These are phyloP conservation scores for Poeciliopsis infans DNA, from an alignment of 2,797 vertebrate species.

Conservation along the genomic window DNA sequence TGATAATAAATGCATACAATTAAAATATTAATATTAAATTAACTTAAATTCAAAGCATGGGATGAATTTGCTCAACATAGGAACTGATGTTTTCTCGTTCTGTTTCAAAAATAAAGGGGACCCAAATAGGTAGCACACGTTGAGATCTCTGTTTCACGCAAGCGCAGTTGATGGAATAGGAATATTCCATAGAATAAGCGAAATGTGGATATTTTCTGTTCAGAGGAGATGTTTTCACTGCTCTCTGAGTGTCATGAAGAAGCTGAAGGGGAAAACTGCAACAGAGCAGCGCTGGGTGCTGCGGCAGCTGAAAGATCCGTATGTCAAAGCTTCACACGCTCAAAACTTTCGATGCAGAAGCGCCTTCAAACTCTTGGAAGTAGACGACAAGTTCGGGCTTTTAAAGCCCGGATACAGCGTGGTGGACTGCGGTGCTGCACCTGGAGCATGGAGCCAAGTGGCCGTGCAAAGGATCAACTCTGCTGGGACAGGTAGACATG, in stretches of 20 bases:
- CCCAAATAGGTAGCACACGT: slow-evolving; percentile 10
- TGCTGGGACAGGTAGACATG: slow-evolving; percentile 78
- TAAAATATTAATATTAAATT: neutral
- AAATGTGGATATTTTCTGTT: slow-evolving; percentile 24
- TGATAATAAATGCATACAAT: neutral
- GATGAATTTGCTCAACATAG: neutral
- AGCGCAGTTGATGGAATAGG: neutral
- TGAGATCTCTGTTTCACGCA: slow-evolving; percentile 17
- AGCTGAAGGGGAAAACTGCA: slow-evolving; percentile 71
- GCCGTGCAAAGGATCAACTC: slow-evolving; percentile 89
- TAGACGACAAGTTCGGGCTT: slow-evolving; percentile 83
- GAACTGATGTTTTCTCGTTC: slow-evolving; percentile 20
- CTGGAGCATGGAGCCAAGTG: slow-evolving; percentile 96
- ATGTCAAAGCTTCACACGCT: slow-evolving; percentile 85
- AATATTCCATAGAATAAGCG: neutral
- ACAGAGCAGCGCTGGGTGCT: slow-evolving; percentile 86
- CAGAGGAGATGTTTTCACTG: slow-evolving; percentile 75
- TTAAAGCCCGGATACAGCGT: slow-evolving; percentile 86
- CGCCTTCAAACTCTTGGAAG: slow-evolving; percentile 93
- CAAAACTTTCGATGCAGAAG: slow-evolving; percentile 92
- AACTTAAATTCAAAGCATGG: neutral
- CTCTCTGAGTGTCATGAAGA: slow-evolving; percentile 60
- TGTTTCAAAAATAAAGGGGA: slow-evolving; percentile 22
- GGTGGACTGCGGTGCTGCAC: slow-evolving; percentile 93
- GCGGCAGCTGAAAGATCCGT: slow-evolving; percentile 89